Conservation (phyloP, 2,797 vertebrate species). For the Acestrorhynchus altus region DNA sequence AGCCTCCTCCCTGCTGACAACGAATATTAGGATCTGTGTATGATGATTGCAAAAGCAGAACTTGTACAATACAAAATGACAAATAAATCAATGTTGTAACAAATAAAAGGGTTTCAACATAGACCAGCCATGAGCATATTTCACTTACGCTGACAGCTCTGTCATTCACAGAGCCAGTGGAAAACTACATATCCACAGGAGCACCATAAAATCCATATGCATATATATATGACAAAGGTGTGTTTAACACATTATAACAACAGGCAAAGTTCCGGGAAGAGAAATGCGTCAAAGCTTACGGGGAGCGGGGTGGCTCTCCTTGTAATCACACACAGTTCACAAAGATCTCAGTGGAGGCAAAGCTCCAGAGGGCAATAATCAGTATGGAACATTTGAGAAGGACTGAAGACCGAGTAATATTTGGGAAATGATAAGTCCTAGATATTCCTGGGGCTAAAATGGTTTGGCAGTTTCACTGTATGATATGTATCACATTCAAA, state of each 20-base stretch:
- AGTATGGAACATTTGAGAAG: slow-evolving; percentile 32
- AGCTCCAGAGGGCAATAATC: slow-evolving; percentile 19
- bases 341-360: slow-evolving; percentile 14
- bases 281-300: slow-evolving; percentile 48
- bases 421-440: background rate
- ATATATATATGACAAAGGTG: slow-evolving; percentile 37
- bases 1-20: background rate
- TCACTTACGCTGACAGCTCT: slow-evolving; percentile 37
- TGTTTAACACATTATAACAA: slow-evolving; percentile 69
- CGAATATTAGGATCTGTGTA: slow-evolving; percentile 17
- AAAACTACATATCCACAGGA: slow-evolving; percentile 44
- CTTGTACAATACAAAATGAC: slow-evolving; percentile 29
- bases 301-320: slow-evolving; percentile 41
- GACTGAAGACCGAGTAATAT: background rate
- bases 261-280: slow-evolving; percentile 48
- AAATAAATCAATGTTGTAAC: slow-evolving; percentile 37
- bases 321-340: slow-evolving; percentile 37
- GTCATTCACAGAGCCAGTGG: slow-evolving; percentile 41
- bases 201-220: slow-evolving; percentile 51
- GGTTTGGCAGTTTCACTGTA: no score
- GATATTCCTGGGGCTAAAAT: no score
- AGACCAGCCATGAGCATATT: slow-evolving; percentile 36
- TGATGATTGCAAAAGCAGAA: slow-evolving; percentile 49
- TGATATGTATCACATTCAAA: no score
- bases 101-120: slow-evolving; percentile 45